Conservation (phyloP, 2,113 vertebrate species). For the Chinchilla lanigera region DNA sequence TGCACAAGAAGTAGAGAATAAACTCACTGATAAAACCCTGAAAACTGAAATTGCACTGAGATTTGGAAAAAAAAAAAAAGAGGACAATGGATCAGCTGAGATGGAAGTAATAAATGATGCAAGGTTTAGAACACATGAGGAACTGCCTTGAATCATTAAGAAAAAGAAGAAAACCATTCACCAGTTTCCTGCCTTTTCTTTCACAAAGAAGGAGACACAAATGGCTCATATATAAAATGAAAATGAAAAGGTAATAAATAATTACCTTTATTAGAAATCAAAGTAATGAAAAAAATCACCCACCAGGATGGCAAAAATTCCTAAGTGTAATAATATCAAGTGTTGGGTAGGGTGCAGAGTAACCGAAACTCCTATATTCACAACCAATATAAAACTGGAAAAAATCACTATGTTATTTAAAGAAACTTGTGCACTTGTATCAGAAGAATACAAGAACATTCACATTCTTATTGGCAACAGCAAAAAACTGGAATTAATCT, state of each 20-base stretch:
- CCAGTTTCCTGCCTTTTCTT: not conserved
- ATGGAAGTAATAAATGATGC: not conserved
- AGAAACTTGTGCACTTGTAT: not conserved
- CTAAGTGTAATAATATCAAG: not conserved
- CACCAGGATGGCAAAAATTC: not conserved
- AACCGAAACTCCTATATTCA: not conserved
- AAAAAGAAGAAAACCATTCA: not conserved
- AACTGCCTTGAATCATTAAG: conserved; percentile 6
- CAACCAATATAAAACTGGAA: not conserved
- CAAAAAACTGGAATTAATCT: not conserved
- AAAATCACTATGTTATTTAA: not conserved
- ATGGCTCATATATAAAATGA: not conserved
- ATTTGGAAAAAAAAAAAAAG: not conserved
- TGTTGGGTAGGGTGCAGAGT: not conserved
- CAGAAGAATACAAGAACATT: not conserved
- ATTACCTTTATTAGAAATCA: not conserved
- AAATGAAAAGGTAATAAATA: conserved; percentile 9
- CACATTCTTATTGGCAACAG: not conserved
- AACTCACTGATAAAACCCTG: not conserved
- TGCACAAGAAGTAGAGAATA: not conserved
- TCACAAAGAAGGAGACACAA: not conserved
- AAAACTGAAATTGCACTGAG: conserved; percentile 4
- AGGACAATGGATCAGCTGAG: not conserved
- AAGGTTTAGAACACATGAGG: not conserved
- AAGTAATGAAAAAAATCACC: not conserved